These are phyloP conservation scores for Muscicapa adusta DNA, from an alignment of 2,113 vertebrate genomes.

Conservation along the genomic window DNA sequence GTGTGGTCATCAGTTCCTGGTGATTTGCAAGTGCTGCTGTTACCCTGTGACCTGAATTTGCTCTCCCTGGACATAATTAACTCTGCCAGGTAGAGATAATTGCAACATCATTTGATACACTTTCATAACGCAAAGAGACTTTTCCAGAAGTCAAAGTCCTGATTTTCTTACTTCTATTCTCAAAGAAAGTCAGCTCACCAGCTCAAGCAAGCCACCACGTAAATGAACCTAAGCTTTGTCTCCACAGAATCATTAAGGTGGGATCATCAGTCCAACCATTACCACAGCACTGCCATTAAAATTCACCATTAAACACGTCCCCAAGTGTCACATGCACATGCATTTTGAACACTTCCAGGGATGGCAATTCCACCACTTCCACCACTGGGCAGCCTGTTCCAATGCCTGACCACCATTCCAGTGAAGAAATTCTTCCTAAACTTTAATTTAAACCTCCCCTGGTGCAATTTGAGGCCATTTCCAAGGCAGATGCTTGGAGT, in stretches of 20 bases:
- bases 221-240: not conserved
- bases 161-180: not conserved
- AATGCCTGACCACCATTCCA: not conserved
- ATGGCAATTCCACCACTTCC: not conserved
- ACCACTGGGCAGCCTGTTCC: not conserved
- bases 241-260: not conserved
- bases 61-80: conserved; percentile 45
- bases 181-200: not conserved
- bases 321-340: fast-evolving
- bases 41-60: conserved; percentile 17
- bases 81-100: conserved; percentile 37
- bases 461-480: not conserved
- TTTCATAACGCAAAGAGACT: not conserved
- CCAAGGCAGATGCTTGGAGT: not conserved
- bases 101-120: not conserved
- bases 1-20: conserved; percentile 41
- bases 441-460: not conserved
- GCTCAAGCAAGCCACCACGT: not conserved
- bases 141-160: not conserved
- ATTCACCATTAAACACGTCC: not conserved
- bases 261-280: fast-evolving
- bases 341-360: not conserved
- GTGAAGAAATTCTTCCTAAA: not conserved
- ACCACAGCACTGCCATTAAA: not conserved
- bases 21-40: conserved; percentile 7